Base-by-base conservation (phyloP, 1,140 invertebrate species). In the Scylla paramamosain region DNA sequence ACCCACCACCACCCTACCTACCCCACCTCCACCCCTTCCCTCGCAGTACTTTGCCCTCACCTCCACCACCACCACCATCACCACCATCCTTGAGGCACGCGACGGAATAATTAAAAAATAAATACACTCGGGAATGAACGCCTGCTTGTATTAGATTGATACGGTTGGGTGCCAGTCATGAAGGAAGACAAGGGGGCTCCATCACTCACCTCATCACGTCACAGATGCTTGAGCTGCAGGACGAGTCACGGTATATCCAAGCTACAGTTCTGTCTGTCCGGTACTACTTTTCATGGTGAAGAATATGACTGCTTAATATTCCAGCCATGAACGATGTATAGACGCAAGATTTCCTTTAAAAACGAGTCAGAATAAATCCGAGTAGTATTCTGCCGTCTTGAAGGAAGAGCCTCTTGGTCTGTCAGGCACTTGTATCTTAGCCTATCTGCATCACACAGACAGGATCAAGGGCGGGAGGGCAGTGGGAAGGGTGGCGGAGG, bases 361-460 rank as follows among this genome's bases (percentile, higher is more conserved):
- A 77, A 77, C 67, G n/a, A 77, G 6, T 77, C 67, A 77, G 67
- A 77, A 77, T 77, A 77, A 77, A 77, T n/a, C 67, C 67, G 67
- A n/a, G 67, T 77, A 77, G 20, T 77, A 77, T 77, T 77, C 67
- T 77, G 67, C 12, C 67, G 67, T 77, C 67, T 77, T 25, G n/a
- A 77, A 77, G 12, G 20, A 20, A 12, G 67, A n/a, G 6, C 67
- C n/a, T 77, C 67, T n/a, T 7, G 12, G 67, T 77, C 67, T 77
- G 12, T 77, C 25, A 28, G 46, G 92, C 92, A 84, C 92, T 93
- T 93, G 92, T 59, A 93, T 93, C 92, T 32, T 46, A 82, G 46
- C 92, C 32, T 82, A 93, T 93, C 92, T 93, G 92, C 92, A 93
- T 31, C 46, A 93, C 67, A 93, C 92, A 93, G 92, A 93, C 92